A percentile compares a stretch with the other conserved stretches of the same genome.
These are phyloP conservation scores for Glareola pratincola DNA, from an alignment of 2,113 vertebrate genomes.

Conservation along the genomic window DNA sequence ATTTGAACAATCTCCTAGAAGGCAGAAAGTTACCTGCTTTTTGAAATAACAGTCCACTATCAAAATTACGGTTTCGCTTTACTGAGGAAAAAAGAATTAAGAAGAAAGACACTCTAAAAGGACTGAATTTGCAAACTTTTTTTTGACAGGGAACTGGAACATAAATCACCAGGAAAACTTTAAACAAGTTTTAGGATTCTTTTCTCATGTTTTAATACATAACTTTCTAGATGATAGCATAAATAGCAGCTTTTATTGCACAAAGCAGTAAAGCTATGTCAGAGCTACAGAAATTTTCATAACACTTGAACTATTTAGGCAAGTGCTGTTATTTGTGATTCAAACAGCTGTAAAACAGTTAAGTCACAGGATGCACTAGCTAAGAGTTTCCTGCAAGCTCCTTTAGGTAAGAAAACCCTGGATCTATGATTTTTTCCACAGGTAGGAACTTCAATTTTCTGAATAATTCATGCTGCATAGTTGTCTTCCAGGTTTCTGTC, in stretches of 20 bases:
- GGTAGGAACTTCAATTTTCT: neutral
- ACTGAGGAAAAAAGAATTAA: neutral
- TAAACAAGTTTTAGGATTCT: neutral
- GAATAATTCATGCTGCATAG: slow-evolving; percentile 18
- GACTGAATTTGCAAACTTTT: neutral
- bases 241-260: neutral
- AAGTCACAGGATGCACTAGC: neutral
- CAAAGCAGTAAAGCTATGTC: neutral
- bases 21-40: neutral
- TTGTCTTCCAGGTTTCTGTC: slow-evolving; percentile 22
- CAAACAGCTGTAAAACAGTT: neutral
- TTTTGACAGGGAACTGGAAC: neutral
- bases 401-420: neutral
- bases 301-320: neutral
- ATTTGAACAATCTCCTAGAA: neutral
- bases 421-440: neutral
- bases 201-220: neutral
- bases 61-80: neutral
- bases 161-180: neutral
- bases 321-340: neutral
- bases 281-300: neutral
- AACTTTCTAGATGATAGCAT: neutral
- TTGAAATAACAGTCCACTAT: neutral
- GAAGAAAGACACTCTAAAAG: neutral
- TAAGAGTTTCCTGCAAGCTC: neutral